Evolutionary conservation across 2,888 invertebrate species (phyloP).

Genomic region (Stegana nigrithorax): DNA sequence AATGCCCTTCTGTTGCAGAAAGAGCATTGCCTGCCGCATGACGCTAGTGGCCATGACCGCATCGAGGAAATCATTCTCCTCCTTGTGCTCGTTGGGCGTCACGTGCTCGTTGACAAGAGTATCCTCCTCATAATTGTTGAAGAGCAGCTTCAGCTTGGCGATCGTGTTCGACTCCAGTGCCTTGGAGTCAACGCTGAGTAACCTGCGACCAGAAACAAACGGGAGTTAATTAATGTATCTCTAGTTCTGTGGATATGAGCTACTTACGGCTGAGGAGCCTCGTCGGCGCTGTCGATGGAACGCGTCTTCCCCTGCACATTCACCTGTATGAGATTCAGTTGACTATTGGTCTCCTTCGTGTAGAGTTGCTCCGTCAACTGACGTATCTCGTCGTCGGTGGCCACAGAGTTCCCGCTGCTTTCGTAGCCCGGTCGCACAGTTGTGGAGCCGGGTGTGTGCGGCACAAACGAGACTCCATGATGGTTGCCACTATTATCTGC

Average conservation of each 20-base stretch:
- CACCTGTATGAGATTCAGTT: constrained; percentile 76
- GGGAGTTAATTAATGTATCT: not conserved
- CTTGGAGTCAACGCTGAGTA: constrained; percentile 75
- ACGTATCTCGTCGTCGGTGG: constrained; percentile 75
- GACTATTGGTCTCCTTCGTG: constrained; percentile 80
- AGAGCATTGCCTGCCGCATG: constrained; percentile 74
- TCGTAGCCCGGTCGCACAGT: constrained; percentile 55
- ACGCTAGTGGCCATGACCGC: constrained; percentile 81
- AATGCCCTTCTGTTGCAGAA: constrained; percentile 73
- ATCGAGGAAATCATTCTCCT: constrained; percentile 85
- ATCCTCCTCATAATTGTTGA: constrained; percentile 88
- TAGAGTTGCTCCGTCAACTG: constrained; percentile 79
- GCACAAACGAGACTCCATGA: constrained; percentile 56
- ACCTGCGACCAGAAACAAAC: constrained; percentile 69
- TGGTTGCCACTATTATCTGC: too few relatives aligned
- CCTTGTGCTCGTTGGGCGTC: constrained; percentile 78
- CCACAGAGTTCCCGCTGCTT: constrained; percentile 69
- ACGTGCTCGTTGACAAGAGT: constrained; percentile 81
- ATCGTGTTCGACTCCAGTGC: constrained; percentile 75
- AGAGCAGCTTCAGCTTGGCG: constrained; percentile 77
- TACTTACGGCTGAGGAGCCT: constrained; percentile 81
- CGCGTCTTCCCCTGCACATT: constrained; percentile 82
- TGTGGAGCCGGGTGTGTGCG: constrained; percentile 39
- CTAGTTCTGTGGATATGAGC: not conserved
- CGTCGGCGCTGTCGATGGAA: constrained; percentile 76